phyloP scores from a whole-genome alignment of 2,888 invertebrate genomes.

The Cerastoderma edule region DNA sequence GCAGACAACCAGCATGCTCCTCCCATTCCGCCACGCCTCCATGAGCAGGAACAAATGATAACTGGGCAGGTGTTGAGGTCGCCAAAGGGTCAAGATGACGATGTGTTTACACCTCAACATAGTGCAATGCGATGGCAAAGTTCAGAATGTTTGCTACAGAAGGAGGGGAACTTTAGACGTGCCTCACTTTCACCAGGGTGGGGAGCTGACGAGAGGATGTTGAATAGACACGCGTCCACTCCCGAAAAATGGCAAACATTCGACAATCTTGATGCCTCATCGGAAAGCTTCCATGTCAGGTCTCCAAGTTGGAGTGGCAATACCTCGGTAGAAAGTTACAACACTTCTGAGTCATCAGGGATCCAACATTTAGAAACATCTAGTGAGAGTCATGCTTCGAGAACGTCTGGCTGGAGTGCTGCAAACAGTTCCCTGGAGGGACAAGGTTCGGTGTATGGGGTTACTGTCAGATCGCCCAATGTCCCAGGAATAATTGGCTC shows the following conservation, averaged over 20 bases:
- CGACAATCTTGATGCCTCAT: constrained; percentile 9
- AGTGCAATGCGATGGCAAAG: constrained; percentile 15
- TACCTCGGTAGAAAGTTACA: constrained; percentile 4
- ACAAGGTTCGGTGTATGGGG: neutral
- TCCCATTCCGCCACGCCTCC: constrained; percentile 35
- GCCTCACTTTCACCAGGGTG: constrained; percentile 6
- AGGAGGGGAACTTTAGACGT: neutral
- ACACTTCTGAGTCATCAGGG: constrained; percentile 6
- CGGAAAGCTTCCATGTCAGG: constrained; percentile 6
- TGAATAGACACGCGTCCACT: constrained; percentile 9
- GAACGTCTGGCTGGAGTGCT: neutral
- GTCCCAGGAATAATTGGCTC: neutral
- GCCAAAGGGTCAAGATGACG: constrained; percentile 17
- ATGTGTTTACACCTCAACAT: constrained; percentile 1
- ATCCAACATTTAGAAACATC: neutral
- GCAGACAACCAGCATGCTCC: constrained; percentile 19
- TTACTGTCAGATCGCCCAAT: no score
- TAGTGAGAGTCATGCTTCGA: constrained; percentile 10
- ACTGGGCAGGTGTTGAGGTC: constrained; percentile 13
- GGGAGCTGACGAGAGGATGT: neutral
- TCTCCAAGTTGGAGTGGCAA: constrained; percentile 24
- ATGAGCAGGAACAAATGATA: constrained; percentile 2
- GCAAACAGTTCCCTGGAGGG: constrained; percentile 1
- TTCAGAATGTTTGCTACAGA: constrained; percentile 2
- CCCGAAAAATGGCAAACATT: constrained; percentile 25